Conservation (phyloP, 2,797 vertebrate genomes). For the Rhinella marina region DNA sequence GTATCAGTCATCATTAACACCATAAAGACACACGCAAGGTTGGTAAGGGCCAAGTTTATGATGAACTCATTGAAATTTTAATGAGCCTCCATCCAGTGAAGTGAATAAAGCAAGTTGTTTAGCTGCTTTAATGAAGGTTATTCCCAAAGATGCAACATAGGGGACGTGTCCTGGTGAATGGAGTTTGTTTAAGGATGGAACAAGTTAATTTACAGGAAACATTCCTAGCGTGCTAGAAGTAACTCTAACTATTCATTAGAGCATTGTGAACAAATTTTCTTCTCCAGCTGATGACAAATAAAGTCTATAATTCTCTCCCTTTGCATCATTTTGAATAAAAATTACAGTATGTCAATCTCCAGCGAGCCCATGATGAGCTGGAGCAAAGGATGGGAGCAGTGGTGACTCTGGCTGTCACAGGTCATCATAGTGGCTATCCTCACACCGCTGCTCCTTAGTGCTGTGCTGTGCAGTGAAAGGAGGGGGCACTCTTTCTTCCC, state of each 20-base stretch:
- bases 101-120: conserved; percentile 36
- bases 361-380: too few species aligned
- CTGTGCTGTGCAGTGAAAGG: too few species aligned
- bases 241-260: not conserved
- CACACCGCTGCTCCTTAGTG: too few species aligned
- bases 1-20: conserved; percentile 36
- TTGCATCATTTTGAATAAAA: too few species aligned
- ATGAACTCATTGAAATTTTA: conserved; percentile 49
- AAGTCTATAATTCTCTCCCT: too few species aligned
- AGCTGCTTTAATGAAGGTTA: conserved; percentile 29
- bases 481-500: too few species aligned
- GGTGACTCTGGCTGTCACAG: too few species aligned
- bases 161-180: conserved; percentile 6
- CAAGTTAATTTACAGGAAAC: conserved; percentile 33
- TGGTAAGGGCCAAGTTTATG: conserved; percentile 42
- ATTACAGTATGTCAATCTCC: too few species aligned
- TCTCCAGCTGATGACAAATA: not conserved
- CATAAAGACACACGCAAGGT: conserved; percentile 6
- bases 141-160: conserved; percentile 44
- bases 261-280: not conserved
- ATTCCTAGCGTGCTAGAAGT: not conserved
- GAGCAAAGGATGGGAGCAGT: too few species aligned
- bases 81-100: conserved; percentile 27
- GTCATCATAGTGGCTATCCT: too few species aligned
- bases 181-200: conserved; percentile 21